These are phyloP conservation scores for Molanna angustata DNA, from an alignment of 2,888 invertebrate species.

Conservation along the genomic window DNA sequence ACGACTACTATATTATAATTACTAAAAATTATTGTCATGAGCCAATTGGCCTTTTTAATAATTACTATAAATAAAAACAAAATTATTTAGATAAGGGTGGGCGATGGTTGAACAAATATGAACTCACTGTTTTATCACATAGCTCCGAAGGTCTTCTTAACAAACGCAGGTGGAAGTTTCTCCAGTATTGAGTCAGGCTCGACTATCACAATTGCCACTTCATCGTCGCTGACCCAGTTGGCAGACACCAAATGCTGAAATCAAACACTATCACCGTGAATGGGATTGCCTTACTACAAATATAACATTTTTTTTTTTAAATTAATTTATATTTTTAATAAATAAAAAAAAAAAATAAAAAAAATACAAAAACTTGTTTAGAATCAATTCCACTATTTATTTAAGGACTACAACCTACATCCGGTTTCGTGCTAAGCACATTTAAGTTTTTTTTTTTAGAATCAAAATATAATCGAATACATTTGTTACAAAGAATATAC, in stretches of 20 bases:
- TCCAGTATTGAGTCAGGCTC: conserved; percentile 29
- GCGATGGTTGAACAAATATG: too few species aligned
- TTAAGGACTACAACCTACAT: neutral
- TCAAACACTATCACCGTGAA: neutral
- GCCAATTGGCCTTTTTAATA: too few species aligned
- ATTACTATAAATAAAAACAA: too few species aligned
- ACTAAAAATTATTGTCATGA: too few species aligned
- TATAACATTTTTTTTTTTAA: neutral
- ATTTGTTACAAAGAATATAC: too few species aligned
- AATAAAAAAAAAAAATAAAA: neutral
- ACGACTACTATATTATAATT: too few species aligned
- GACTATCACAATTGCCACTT: conserved; percentile 26
- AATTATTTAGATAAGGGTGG: too few species aligned
- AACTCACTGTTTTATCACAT: too few species aligned
- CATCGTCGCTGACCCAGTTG: conserved; percentile 27
- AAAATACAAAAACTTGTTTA: neutral
- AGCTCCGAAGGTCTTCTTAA: conserved; percentile 27
- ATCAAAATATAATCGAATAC: too few species aligned
- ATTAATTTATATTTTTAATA: too few species aligned
- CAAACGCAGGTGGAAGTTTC: conserved; percentile 26
- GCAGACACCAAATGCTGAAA: conserved; percentile 28
- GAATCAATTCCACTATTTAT: neutral
- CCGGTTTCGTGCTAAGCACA: too few species aligned
- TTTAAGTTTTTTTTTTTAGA: too few species aligned
- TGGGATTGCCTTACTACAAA: neutral